phyloP scores from a whole-genome alignment of 2,888 invertebrate species.

The Aphodius sticticus region DNA sequence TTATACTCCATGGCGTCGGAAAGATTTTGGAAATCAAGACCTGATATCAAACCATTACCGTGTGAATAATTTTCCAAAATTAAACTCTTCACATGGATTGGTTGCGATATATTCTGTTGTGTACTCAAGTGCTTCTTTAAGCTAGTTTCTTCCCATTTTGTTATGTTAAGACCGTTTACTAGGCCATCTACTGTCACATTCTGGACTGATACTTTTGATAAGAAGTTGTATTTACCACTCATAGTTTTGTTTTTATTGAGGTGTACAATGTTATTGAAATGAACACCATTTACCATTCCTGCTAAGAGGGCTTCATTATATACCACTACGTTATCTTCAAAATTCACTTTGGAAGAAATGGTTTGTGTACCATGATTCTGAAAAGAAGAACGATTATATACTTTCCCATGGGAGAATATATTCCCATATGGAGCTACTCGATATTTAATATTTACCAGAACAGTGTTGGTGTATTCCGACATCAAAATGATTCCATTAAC shows the following conservation, averaged over 20 bases:
- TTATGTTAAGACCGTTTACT: slow-evolving; percentile 58
- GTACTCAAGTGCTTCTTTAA: slow-evolving; percentile 52
- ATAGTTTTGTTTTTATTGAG: slow-evolving; percentile 56
- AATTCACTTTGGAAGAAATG: slow-evolving; percentile 57
- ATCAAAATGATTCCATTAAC: slow-evolving; percentile 61
- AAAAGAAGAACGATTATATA: slow-evolving; percentile 36
- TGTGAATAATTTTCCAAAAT: slow-evolving; percentile 54
- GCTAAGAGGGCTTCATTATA: slow-evolving; percentile 50
- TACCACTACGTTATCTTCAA: slow-evolving; percentile 56
- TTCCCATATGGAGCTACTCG: no score
- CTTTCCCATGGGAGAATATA: no score
- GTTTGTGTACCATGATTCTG: slow-evolving; percentile 54
- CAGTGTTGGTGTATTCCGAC: slow-evolving; percentile 61
- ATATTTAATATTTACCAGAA: slow-evolving; percentile 61
- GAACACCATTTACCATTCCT: slow-evolving; percentile 56
- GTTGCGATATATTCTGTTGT: slow-evolving; percentile 59
- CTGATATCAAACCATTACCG: slow-evolving; percentile 54
- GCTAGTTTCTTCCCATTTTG: slow-evolving; percentile 58
- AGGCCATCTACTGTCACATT: slow-evolving; percentile 48
- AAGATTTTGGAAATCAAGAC: slow-evolving; percentile 51
- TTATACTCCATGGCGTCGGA: slow-evolving; percentile 49
- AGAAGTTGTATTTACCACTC: slow-evolving; percentile 52
- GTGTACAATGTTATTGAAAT: slow-evolving; percentile 57
- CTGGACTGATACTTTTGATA: slow-evolving; percentile 47
- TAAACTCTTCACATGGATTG: slow-evolving; percentile 61